phyloP scores from a whole-genome alignment of 64 coral and sea anemone species.

The Cladopsammia gracilis region DNA sequence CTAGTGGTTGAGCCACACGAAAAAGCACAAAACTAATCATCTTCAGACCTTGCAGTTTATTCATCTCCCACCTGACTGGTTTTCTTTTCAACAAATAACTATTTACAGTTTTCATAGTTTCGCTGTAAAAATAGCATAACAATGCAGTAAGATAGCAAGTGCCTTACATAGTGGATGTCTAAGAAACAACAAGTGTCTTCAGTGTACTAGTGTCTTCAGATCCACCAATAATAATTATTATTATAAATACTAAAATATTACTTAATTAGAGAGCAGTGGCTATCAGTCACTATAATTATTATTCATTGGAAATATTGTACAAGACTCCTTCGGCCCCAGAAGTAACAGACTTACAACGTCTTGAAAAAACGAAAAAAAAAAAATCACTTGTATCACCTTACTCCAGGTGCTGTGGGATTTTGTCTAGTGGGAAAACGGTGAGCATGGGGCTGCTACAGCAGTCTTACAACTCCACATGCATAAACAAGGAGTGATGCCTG shows the following conservation, averaged over 20 bases:
- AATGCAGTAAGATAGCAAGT: too few species aligned
- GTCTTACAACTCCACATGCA: background rate
- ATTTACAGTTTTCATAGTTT: slow-evolving; percentile 13
- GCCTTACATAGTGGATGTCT: slow-evolving; percentile 5
- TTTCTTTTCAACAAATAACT: background rate
- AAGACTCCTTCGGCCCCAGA: background rate
- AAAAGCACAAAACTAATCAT: background rate
- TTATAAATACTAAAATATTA: slow-evolving; percentile 11
- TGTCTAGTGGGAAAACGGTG: background rate
- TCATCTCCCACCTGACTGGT: too few species aligned
- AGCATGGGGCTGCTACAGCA: background rate
- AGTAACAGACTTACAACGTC: slow-evolving; percentile 12
- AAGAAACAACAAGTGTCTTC: slow-evolving; percentile 2
- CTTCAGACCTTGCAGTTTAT: background rate
- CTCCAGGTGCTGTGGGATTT: background rate
- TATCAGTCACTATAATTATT: slow-evolving; percentile 3
- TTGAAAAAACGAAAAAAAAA: background rate
- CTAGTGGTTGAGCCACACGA: background rate
- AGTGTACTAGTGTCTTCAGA: background rate
- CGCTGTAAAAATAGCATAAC: slow-evolving; percentile 9
- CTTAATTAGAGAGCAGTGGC: background rate
- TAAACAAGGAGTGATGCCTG: too few species aligned
- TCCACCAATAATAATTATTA: background rate
- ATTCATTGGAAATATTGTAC: background rate
- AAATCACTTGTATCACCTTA: background rate